Conservation (phyloP, 2,888 invertebrate species). For the Dorcus hopei region DNA sequence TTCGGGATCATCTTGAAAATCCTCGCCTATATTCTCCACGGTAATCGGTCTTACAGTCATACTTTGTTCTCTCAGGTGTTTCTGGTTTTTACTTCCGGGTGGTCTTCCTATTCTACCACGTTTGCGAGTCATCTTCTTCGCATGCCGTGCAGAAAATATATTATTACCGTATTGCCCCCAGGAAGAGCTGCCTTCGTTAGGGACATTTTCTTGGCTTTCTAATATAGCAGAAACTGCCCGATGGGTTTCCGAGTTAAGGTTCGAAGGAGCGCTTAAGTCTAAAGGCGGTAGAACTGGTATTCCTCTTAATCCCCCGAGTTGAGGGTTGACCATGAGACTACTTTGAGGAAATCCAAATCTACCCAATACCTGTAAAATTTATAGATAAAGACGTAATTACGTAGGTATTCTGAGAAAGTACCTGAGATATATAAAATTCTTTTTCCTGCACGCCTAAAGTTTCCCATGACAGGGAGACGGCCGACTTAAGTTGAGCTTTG, state of each 20-base stretch:
- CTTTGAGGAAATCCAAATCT: slow-evolving; percentile 44
- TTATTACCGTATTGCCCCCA: slow-evolving; percentile 2
- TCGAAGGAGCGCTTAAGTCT: slow-evolving; percentile 14
- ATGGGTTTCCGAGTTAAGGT: slow-evolving; percentile 15
- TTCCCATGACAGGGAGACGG: slow-evolving; percentile 48
- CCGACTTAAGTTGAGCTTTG: slow-evolving; percentile 46
- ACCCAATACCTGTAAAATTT: slow-evolving; percentile 41
- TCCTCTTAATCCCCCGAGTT: slow-evolving; percentile 42
- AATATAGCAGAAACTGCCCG: slow-evolving; percentile 13
- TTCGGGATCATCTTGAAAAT: slow-evolving; percentile 47
- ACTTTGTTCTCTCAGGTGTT: slow-evolving; percentile 17
- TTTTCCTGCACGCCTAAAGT: slow-evolving; percentile 45
- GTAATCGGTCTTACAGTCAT: slow-evolving; percentile 17
- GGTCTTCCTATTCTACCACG: slow-evolving; percentile 33
- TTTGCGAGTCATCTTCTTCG: slow-evolving; percentile 12
- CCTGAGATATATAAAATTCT: slow-evolving; percentile 51
- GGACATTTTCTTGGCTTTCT: slow-evolving; percentile 5
- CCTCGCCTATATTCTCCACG: slow-evolving; percentile 32
- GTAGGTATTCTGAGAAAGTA: slow-evolving; percentile 20
- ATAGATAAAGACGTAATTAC: neutral
- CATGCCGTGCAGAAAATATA: neutral
- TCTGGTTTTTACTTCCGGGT: slow-evolving; percentile 33
- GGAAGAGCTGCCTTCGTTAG: slow-evolving; percentile 3
- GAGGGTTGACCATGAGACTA: slow-evolving; percentile 49
- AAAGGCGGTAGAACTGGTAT: slow-evolving; percentile 28